Conservation (phyloP, 1,140 invertebrate genomes). For the Sycobia sp. region DNA sequence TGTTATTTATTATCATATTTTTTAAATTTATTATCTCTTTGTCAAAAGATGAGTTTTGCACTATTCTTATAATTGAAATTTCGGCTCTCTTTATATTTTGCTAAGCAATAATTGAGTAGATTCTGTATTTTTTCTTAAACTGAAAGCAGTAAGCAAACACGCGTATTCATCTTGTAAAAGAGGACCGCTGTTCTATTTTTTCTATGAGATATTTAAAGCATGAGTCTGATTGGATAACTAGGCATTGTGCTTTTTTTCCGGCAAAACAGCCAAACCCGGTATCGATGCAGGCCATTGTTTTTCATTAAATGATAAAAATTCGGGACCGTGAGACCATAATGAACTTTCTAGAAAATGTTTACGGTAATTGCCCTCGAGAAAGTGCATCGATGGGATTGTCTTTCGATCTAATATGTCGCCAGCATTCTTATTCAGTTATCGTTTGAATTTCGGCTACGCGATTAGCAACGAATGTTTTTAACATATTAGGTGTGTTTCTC, state of each 20-base stretch:
- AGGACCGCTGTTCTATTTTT: not conserved
- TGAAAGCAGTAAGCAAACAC: too few species aligned
- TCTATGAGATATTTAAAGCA: not conserved
- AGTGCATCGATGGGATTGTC: constrained; percentile 43
- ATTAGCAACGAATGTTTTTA: constrained; percentile 55
- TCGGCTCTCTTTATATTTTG: not conserved
- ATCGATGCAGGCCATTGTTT: not conserved
- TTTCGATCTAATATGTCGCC: constrained; percentile 29
- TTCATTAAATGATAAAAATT: not conserved
- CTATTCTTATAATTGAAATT: not conserved
- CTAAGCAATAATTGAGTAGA: not conserved
- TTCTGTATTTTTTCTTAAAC: not conserved
- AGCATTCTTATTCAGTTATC: not conserved
- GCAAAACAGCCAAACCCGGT: not conserved
- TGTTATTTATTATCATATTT: too few species aligned
- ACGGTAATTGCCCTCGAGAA: too few species aligned
- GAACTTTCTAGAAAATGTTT: constrained; percentile 15
- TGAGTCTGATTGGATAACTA: too few species aligned
- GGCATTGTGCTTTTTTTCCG: not conserved
- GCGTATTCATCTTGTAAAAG: not conserved
- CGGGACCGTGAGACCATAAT: not conserved
- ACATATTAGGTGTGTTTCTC: constrained; percentile 1
- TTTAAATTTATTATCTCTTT: not conserved
- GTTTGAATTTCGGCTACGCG: constrained; percentile 39
- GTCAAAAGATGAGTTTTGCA: not conserved